Evolutionary conservation across 2,888 invertebrate genomes (phyloP).

Genomic region (Mystacides longicornis): DNA sequence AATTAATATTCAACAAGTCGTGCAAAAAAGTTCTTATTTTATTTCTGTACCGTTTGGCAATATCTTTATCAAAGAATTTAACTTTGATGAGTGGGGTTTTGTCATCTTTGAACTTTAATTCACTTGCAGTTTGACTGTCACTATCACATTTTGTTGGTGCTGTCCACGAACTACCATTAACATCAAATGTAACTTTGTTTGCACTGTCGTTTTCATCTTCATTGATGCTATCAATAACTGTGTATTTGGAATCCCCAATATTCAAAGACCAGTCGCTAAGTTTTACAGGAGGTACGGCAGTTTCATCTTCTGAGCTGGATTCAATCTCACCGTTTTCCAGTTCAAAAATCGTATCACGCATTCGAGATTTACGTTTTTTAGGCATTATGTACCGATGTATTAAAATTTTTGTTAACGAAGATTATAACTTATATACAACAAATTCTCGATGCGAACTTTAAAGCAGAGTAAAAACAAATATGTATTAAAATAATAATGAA

Average conservation of each 20-base stretch:
- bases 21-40: conserved; percentile 44
- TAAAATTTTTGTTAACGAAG: too few species aligned
- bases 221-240: neutral
- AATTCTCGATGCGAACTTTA: too few species aligned
- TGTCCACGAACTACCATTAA: conserved; percentile 9
- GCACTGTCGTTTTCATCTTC: neutral
- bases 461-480: too few species aligned
- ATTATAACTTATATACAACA: neutral
- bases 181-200: conserved; percentile 6
- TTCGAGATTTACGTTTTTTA: conserved; percentile 38
- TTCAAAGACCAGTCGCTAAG: neutral
- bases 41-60: conserved; percentile 41
- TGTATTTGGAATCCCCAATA: neutral
- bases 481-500: too few species aligned
- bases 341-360: conserved; percentile 47
- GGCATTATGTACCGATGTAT: conserved; percentile 35
- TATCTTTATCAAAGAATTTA: conserved; percentile 39
- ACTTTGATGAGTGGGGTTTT: conserved; percentile 42
- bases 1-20: conserved; percentile 37
- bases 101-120: conserved; percentile 36
- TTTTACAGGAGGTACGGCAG: neutral
- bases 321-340: conserved; percentile 45
- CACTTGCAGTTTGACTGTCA: conserved; percentile 32
- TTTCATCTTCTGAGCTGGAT: conserved; percentile 26
- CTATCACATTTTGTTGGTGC: conserved; percentile 15